phyloP scores from a whole-genome alignment of 2,113 vertebrate species.

The Melanerpes aurifrons region DNA sequence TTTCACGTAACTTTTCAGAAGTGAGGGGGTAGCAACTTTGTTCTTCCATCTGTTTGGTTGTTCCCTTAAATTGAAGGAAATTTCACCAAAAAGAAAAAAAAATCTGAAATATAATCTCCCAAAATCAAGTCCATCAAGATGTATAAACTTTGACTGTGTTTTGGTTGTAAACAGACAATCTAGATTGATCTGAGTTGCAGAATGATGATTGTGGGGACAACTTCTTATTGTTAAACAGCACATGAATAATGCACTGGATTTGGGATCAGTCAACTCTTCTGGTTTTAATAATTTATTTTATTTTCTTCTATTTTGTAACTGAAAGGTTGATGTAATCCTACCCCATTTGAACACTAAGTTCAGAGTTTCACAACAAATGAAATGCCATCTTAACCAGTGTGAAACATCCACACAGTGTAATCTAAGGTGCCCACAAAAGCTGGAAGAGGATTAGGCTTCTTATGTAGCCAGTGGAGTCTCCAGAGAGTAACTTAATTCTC shows the following conservation, averaged over 20 bases:
- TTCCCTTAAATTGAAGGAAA: neutral
- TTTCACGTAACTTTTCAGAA: neutral
- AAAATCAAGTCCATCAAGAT: neutral
- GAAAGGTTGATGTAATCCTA: slow-evolving; percentile 19
- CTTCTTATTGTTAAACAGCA: neutral
- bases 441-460: neutral
- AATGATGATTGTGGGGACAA: neutral
- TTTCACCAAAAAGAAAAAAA: neutral
- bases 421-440: slow-evolving; percentile 32
- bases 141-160: neutral
- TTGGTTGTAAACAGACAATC: neutral
- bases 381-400: slow-evolving; percentile 10
- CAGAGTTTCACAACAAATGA: slow-evolving; percentile 51
- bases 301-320: slow-evolving; percentile 40
- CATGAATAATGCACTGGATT: neutral
- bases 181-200: neutral
- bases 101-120: neutral
- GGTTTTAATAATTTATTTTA: slow-evolving; percentile 48
- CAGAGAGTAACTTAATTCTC: slow-evolving; percentile 6
- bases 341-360: neutral
- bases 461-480: neutral
- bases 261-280: slow-evolving; percentile 12
- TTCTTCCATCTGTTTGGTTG: neutral
- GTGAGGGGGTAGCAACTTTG: neutral
- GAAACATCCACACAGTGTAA: neutral